Conservation (phyloP, 2,888 invertebrate genomes). For the Itoplectis maculator region DNA sequence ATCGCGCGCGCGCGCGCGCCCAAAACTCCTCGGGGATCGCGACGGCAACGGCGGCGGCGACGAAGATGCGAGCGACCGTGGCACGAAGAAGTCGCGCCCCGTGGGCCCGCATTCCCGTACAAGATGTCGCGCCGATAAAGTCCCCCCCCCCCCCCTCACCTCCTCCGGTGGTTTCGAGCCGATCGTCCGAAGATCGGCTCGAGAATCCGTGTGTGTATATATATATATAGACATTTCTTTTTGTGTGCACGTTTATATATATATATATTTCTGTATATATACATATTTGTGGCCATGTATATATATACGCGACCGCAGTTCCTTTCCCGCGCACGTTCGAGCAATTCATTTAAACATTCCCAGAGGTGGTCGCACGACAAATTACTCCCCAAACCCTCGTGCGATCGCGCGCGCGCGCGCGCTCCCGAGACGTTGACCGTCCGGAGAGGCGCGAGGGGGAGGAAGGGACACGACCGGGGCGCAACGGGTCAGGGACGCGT, state of each 20-base stretch:
- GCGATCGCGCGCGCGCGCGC: conserved; percentile 71
- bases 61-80: conserved; percentile 55
- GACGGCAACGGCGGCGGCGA: conserved; percentile 16
- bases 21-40: conserved; percentile 14
- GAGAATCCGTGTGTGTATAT: conserved; percentile 56
- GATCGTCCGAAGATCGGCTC: conserved; percentile 57
- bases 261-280: not conserved
- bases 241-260: too few relatives aligned
- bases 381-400: conserved; percentile 83
- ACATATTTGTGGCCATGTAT: conserved; percentile 20
- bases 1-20: conserved; percentile 1
- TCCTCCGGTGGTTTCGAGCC: conserved; percentile 62
- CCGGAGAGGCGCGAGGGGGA: conserved; percentile 55
- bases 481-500: too few relatives aligned
- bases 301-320: conserved; percentile 26
- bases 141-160: conserved; percentile 71
- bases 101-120: conserved; percentile 84
- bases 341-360: conserved; percentile 85
- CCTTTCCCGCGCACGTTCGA: conserved; percentile 72
- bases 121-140: conserved; percentile 85
- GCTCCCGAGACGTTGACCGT: conserved; percentile 56
- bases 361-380: conserved; percentile 85
- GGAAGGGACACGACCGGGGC: too few relatives aligned
- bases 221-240: conserved; percentile 19
- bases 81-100: conserved; percentile 75